Conservation (phyloP, 2,797 vertebrate genomes). For the Poeciliopsis presidionis region DNA sequence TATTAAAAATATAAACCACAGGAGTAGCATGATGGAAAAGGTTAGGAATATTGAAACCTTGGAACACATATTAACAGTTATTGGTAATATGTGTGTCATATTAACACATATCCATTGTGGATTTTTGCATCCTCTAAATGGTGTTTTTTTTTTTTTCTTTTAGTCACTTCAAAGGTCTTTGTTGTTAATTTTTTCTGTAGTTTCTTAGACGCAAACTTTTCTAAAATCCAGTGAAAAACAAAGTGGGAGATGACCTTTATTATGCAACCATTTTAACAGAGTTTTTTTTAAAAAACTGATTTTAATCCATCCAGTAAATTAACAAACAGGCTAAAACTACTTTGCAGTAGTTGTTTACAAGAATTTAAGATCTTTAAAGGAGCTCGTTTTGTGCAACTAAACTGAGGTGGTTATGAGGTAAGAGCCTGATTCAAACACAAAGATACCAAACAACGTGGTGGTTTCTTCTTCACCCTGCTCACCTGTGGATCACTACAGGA, state of each 20-base stretch:
- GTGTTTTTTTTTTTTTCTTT: not conserved
- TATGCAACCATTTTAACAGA: not conserved
- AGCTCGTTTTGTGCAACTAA: not conserved
- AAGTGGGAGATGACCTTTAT: not conserved
- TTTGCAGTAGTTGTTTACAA: not conserved
- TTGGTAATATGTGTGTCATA: too few species aligned
- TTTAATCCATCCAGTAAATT: not conserved
- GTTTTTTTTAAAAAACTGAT: not conserved
- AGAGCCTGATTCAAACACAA: conserved; percentile 12
- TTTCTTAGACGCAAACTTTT: not conserved
- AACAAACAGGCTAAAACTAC: not conserved
- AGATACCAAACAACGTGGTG: not conserved
- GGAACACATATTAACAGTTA: not conserved
- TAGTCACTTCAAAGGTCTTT: not conserved
- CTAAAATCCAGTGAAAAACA: not conserved
- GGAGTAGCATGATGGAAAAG: not conserved
- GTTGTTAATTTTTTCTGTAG: not conserved
- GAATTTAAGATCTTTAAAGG: not conserved
- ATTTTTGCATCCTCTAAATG: not conserved
- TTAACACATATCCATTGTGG: too few species aligned
- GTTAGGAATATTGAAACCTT: not conserved
- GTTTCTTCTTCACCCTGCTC: conserved; percentile 13
- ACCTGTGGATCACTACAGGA: conserved; percentile 25
- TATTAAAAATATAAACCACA: not conserved
- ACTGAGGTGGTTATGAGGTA: conserved; percentile 26